Percentiles rank a stretch among this genome's conserved stretches.
These are phyloP conservation scores for Lamproptera curius DNA, from an alignment of 2,888 invertebrate genomes.

Conservation along the genomic window DNA sequence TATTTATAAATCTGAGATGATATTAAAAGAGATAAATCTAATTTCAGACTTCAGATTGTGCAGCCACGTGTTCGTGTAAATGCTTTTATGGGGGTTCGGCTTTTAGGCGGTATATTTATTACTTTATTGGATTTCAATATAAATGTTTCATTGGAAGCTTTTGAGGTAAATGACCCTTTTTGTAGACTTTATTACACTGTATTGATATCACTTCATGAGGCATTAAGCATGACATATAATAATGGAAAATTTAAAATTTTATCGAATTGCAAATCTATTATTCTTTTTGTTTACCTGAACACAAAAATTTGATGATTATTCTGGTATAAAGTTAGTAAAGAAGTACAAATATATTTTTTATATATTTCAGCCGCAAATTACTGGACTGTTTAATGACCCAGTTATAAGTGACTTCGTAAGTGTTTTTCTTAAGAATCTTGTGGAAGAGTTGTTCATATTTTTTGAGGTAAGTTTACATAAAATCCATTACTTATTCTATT, in stretches of 20 bases:
- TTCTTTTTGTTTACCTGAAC: neutral
- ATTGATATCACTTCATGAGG: too few relatives aligned
- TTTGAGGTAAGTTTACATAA: conserved; percentile 43
- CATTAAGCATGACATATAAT: too few relatives aligned
- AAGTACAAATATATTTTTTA: neutral
- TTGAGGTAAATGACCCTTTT: conserved; percentile 7
- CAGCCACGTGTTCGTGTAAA: conserved; percentile 6
- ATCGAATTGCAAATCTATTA: neutral
- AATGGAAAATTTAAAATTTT: neutral
- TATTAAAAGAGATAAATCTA: too few relatives aligned
- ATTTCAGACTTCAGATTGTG: conserved; percentile 11
- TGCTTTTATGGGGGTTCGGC: neutral
- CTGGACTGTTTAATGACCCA: conserved; percentile 46
- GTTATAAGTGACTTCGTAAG: conserved; percentile 44
- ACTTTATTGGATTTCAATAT: conserved; percentile 7
- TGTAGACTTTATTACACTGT: neutral
- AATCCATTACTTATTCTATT: too few relatives aligned
- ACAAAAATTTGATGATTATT: neutral
- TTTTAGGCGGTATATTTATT: conserved; percentile 9
- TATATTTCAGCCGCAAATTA: conserved; percentile 45
- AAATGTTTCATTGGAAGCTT: conserved; percentile 9
- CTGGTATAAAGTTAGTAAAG: neutral
- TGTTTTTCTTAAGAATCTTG: conserved; percentile 41
- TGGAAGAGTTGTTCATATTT: conserved; percentile 42
- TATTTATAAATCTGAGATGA: too few relatives aligned